Evolutionary conservation across 1,140 invertebrate species (phyloP).

Genomic region (Anastrepha ludens): DNA sequence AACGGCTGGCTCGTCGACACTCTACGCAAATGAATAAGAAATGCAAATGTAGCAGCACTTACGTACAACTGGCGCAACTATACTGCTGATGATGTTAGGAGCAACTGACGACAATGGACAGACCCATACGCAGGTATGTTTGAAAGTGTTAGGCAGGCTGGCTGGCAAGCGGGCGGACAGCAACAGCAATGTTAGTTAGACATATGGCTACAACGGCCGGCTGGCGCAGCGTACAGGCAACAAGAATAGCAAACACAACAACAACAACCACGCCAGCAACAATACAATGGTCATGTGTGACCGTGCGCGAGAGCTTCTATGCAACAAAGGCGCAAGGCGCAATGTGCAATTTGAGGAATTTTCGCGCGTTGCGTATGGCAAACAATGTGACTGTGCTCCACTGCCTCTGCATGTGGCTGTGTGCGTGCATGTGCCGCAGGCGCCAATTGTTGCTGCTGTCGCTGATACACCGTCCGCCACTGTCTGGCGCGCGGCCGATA

Average conservation of each 20-base stretch:
- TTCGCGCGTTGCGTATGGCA: background rate
- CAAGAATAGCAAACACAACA: slow-evolving; percentile 19
- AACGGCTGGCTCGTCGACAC: background rate
- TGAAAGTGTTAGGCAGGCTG: background rate
- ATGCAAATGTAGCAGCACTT: slow-evolving; percentile 22
- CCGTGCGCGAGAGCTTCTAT: background rate
- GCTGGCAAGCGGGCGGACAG: slow-evolving; percentile 15
- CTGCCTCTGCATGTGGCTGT: background rate
- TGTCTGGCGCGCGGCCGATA: background rate
- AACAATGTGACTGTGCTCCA: background rate
- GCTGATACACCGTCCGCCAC: background rate
- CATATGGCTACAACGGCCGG: background rate
- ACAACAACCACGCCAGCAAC: slow-evolving; percentile 6
- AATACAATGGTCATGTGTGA: background rate
- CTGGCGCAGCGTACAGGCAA: background rate
- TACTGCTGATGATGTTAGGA: background rate
- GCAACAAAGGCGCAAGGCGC: background rate
- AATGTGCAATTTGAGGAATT: slow-evolving; percentile 51
- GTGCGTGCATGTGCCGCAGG: background rate
- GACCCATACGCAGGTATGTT: background rate
- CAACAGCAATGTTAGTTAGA: slow-evolving; percentile 15
- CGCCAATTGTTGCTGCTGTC: background rate
- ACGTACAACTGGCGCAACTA: background rate
- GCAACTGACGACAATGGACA: slow-evolving; percentile 4
- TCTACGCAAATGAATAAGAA: slow-evolving; percentile 28